Evolutionary conservation across 2,888 invertebrate species (phyloP).

Genomic region (Ashinkailepas kermadecensis): DNA sequence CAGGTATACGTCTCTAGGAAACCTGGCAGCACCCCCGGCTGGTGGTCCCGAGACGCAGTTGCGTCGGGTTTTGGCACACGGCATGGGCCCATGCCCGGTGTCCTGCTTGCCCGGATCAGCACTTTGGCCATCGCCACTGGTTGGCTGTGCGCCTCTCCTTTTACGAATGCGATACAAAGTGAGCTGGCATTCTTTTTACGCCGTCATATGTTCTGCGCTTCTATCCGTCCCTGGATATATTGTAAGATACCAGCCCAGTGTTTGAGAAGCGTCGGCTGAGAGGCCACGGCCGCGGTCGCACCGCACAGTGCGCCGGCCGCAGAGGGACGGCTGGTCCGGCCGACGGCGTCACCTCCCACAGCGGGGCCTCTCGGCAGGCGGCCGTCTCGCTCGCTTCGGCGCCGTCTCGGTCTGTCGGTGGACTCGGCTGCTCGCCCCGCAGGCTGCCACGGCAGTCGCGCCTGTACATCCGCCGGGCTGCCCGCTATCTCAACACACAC

Average conservation of each 20-base stretch:
- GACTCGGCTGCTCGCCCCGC: slow-evolving; percentile 18
- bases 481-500: slow-evolving; percentile 15
- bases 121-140: not conserved
- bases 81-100: not conserved
- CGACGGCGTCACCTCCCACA: not conserved
- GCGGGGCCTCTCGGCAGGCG: not conserved
- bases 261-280: not conserved
- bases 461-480: slow-evolving; percentile 19
- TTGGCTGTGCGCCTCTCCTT: not conserved
- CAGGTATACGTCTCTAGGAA: not conserved
- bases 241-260: slow-evolving; percentile 11
- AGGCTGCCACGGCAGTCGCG: slow-evolving; percentile 17
- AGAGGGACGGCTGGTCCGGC: not conserved
- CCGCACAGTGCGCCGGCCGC: not conserved
- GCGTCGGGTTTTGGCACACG: not conserved
- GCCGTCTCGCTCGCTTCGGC: slow-evolving; percentile 5
- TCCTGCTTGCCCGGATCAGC: not conserved
- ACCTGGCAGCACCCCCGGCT: not conserved
- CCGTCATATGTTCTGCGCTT: slow-evolving; percentile 21
- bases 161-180: slow-evolving; percentile 9
- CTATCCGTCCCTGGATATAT: slow-evolving; percentile 23
- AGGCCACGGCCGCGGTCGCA: not conserved
- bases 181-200: slow-evolving; percentile 17
- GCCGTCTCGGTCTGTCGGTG: not conserved
- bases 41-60: not conserved